Evolutionary conservation across 2,797 vertebrate genomes (phyloP).

Genomic region (Phalanger gymnotis): DNA sequence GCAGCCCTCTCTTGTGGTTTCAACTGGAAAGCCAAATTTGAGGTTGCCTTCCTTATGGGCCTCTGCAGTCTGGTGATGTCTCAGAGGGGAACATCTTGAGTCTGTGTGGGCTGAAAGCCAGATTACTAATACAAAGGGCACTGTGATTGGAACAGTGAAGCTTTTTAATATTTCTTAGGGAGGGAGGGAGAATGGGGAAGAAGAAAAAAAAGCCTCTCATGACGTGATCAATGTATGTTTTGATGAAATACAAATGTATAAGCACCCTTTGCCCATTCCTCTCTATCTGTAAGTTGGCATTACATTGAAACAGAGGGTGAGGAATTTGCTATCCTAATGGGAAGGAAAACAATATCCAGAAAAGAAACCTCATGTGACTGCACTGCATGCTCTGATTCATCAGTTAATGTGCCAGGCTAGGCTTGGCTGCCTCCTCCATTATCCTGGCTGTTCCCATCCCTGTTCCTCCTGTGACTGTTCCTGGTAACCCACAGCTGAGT

Average conservation of each 20-base stretch:
- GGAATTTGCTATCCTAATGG: slow-evolving; percentile 33
- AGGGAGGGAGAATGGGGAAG: background rate
- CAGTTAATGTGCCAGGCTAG: slow-evolving; percentile 52
- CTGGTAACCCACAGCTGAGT: background rate
- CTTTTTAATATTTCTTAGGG: background rate
- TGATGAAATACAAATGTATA: background rate
- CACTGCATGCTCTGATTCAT: slow-evolving; percentile 54
- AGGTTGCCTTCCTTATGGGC: background rate
- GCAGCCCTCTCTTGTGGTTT: slow-evolving; percentile 1
- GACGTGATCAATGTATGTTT: too few species aligned
- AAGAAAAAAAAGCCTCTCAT: fast-evolving
- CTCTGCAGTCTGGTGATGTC: background rate
- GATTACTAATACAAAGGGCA: background rate
- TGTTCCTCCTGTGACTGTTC: slow-evolving; percentile 32
- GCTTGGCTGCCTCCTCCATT: slow-evolving; percentile 56
- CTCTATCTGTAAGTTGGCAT: background rate
- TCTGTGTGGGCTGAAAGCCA: background rate
- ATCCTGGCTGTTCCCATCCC: background rate
- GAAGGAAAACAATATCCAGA: slow-evolving; percentile 61
- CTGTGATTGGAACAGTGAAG: fast-evolving
- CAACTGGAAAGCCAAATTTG: background rate
- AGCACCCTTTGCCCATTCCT: slow-evolving; percentile 1
- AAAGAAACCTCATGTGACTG: slow-evolving; percentile 30
- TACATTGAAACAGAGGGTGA: slow-evolving; percentile 6
- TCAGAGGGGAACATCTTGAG: background rate